Percentiles rank a stretch among this genome's conserved stretches.
phyloP scores from a whole-genome alignment of 37 sponge, comb jelly and placozoan genomes.

The Spongilla lacustris region DNA sequence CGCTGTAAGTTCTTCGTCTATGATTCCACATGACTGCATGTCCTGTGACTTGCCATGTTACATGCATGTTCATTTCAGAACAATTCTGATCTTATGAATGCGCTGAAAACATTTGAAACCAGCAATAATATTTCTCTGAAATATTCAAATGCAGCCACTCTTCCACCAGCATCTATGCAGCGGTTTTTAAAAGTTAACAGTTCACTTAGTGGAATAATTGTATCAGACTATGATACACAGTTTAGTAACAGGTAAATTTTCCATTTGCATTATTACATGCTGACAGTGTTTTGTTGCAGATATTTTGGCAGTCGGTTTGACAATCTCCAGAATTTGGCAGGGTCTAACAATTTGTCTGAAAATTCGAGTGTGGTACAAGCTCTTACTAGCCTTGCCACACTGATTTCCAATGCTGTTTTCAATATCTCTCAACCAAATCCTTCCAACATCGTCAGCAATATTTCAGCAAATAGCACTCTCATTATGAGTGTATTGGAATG shows the following conservation, averaged over 20 bases:
- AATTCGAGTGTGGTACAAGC: constrained; percentile 11
- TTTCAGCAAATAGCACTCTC: constrained; percentile 2
- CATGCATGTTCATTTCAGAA: background rate
- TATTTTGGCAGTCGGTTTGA: constrained; percentile 73
- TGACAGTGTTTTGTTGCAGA: constrained; percentile 11
- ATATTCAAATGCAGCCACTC: background rate
- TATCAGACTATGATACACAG: constrained; percentile 42
- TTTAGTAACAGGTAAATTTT: constrained; percentile 55
- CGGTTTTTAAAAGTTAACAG: constrained; percentile 44
- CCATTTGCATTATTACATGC: background rate
- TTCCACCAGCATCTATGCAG: constrained; percentile 72
- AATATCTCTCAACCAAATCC: constrained; percentile 10
- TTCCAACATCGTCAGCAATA: background rate
- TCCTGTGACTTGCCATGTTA: too few species aligned
- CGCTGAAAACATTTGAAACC: background rate
- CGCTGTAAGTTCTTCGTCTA: background rate
- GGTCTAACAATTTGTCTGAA: background rate
- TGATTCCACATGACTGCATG: too few species aligned
- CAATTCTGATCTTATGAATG: background rate
- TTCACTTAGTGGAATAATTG: constrained; percentile 31
- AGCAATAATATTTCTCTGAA: background rate
- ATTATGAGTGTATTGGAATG: constrained; percentile 42
- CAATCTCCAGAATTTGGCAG: constrained; percentile 36
- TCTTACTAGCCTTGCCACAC: constrained; percentile 32
- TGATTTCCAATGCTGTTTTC: constrained; percentile 24